Base-by-base conservation (phyloP, 2,888 invertebrate species). In the Deilephila elpenor region DNA sequence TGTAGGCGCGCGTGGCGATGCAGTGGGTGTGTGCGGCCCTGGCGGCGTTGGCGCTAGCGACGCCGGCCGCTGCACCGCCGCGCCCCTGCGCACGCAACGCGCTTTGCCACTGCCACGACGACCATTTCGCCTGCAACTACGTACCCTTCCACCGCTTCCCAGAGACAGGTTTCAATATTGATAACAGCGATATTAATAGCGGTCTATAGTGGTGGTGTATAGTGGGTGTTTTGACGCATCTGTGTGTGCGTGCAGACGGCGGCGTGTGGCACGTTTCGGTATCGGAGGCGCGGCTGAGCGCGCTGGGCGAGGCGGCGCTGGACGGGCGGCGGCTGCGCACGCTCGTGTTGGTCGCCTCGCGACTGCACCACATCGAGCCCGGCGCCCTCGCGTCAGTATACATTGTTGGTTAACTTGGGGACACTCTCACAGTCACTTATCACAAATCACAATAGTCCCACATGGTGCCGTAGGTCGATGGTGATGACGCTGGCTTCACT, bases 271-370 rank as follows among this genome's bases (percentile, higher is more conserved):
- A 97, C 88, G 95, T 97, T 91, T 83, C 97, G 96, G 90, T 91
- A 82, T 83, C 84, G 78, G 96, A 97, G 83, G 96, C 97, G 78
- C 82, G 87, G 78, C 86, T 91, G 74, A 96, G 96, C 83, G 96
- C 96, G 78, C 95, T 98, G 82, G 97, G 96, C 82, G 96, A 96
- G 84, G 96, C 97, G 86, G 97, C 97, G 80, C 95, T 97, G 85
- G 96, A 96, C 82, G 96, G 95, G 77, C 95, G 96, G 78, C 95
- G 96, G 78, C 95, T 97, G 80, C 97, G 97, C 88, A 97, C 97
- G 73, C 95, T 98, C 71, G 96, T 97, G 83, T 93, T 98, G 81
- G 96, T 97, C 93, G 97, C 96, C 94, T 97, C 97, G 91, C 96
- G 95, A 82, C 95, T 98, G 83, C 96, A 96, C 87, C 96, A 95